Evolutionary conservation across 2,888 invertebrate species (phyloP).

Genomic region (Teinopalpus imperialis): DNA sequence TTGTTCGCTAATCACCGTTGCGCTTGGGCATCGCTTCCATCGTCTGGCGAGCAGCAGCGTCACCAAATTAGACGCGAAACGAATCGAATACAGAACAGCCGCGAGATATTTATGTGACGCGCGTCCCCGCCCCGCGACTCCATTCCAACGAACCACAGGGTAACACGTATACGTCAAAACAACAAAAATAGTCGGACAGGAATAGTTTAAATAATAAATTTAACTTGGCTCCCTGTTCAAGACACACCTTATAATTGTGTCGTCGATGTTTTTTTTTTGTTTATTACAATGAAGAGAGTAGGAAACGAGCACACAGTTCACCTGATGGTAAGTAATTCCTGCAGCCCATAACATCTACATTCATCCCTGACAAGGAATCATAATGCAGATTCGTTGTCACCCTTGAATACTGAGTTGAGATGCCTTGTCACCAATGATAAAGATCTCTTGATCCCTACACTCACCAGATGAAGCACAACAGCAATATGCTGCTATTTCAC

Average conservation of each 20-base stretch:
- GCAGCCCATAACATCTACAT: too few species aligned
- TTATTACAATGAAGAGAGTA: too few species aligned
- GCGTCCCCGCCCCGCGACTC: constrained; percentile 57
- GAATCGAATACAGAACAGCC: constrained; percentile 41
- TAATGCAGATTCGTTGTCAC: too few species aligned
- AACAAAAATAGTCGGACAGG: constrained; percentile 45
- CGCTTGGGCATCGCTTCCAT: constrained; percentile 49
- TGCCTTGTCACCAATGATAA: too few species aligned
- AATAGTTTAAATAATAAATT: constrained; percentile 17
- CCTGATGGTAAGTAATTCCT: too few species aligned
- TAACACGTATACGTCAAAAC: constrained; percentile 51
- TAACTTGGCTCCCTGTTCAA: constrained; percentile 5
- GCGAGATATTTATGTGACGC: constrained; percentile 60
- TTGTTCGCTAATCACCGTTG: constrained; percentile 22
- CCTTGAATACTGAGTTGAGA: too few species aligned
- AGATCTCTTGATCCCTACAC: too few species aligned
- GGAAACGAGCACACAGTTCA: too few species aligned
- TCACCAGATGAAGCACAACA: too few species aligned
- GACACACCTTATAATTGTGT: constrained; percentile 7
- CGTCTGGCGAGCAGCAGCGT: constrained; percentile 46
- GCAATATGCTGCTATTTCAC: too few species aligned
- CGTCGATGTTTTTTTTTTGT: constrained; percentile 1
- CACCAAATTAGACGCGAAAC: constrained; percentile 76
- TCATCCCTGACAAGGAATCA: too few species aligned
- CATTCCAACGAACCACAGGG: constrained; percentile 51